Evolutionary conservation across 2,113 vertebrate genomes (phyloP), one percentile per base, ranked within the genome.

Genomic region (Castor canadensis): DNA sequence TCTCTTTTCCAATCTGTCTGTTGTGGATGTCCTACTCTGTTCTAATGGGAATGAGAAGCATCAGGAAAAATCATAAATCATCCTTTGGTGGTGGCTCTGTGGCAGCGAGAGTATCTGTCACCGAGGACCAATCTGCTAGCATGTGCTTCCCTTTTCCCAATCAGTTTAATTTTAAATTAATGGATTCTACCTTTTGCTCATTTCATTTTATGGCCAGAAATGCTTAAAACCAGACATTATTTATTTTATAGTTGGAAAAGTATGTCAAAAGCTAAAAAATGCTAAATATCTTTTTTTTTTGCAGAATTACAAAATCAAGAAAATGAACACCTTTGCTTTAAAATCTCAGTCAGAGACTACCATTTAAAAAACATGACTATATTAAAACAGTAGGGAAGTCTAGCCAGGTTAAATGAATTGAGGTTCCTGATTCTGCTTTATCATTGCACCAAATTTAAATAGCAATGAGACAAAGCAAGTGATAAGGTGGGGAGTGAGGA

Each of bases 151-250:
- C 69, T 97, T 97, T 97, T 96, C 64, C 89, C 79, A 91, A 95
- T 75, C 38, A 89, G 81, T 97, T 97, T 96, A 96, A 97, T 97
- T 90, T 96, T 38, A 96, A 96, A 98, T 77, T 64, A 98, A 95
- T 89, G 95, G 95, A 47, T 89, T 73, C 82, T 97, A 47, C 62
- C 17, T 93, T 97, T 97, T 92, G 77, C 87, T 96, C 91, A n/a
- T n/a, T 93, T 95, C 96, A 60, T 66, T 94, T 72, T 91, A n/a
- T 89, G 72, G 96, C 85, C 96, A 62, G 76, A 97, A 97, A 95
- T 54, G 66, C 2, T 83, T 89, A 87, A 45, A n/a, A 43, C 17
- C 87, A 73, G 73, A 75, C 89, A 96, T 26, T 47, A 40, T 58
- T 73, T 54, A 66, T 85, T 95, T 95, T 67, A 80, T 49, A 95